A percentile compares a stretch with the other conserved stretches of the same genome.
Evolutionary conservation across 2,888 invertebrate genomes (phyloP).

Genomic region (Euproctis similis): DNA sequence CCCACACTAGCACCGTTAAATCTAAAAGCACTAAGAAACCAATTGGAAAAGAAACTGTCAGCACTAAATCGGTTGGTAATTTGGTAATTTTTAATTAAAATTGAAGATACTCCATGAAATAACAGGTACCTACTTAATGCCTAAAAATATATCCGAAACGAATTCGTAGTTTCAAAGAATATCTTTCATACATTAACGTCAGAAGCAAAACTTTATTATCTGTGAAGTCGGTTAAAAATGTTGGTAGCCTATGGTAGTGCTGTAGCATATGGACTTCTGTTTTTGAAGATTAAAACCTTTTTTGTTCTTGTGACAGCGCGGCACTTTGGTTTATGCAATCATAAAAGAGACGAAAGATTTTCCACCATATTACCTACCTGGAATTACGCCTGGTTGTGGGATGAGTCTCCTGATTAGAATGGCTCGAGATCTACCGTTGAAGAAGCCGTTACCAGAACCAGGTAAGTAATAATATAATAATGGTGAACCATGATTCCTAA

Average conservation of each 20-base stretch:
- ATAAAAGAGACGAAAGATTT: conserved; percentile 40
- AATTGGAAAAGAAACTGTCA: conserved; percentile 33
- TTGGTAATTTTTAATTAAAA: too few relatives aligned
- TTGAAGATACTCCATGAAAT: too few relatives aligned
- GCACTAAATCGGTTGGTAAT: background rate
- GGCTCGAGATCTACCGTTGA: conserved; percentile 55
- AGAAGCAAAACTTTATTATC: too few relatives aligned
- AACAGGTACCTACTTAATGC: too few relatives aligned
- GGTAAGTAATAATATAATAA: too few relatives aligned
- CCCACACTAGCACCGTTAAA: conserved; percentile 41
- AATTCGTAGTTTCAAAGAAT: too few relatives aligned
- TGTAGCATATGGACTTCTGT: too few relatives aligned
- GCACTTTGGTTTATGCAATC: conserved; percentile 27
- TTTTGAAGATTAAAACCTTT: background rate
- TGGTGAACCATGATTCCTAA: too few relatives aligned
- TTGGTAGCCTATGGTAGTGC: too few relatives aligned
- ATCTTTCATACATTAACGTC: too few relatives aligned
- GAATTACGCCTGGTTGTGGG: conserved; percentile 52
- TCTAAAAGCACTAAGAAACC: conserved; percentile 50
- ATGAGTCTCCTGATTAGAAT: conserved; percentile 45
- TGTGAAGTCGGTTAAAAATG: too few relatives aligned
- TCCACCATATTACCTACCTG: conserved; percentile 46
- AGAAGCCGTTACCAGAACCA: conserved; percentile 61
- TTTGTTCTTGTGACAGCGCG: conserved; percentile 24
- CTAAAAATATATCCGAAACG: too few relatives aligned